Evolutionary conservation across 2,113 vertebrate genomes (phyloP), one percentile per base, ranked within the genome.

Genomic region (Barbus barbus): DNA sequence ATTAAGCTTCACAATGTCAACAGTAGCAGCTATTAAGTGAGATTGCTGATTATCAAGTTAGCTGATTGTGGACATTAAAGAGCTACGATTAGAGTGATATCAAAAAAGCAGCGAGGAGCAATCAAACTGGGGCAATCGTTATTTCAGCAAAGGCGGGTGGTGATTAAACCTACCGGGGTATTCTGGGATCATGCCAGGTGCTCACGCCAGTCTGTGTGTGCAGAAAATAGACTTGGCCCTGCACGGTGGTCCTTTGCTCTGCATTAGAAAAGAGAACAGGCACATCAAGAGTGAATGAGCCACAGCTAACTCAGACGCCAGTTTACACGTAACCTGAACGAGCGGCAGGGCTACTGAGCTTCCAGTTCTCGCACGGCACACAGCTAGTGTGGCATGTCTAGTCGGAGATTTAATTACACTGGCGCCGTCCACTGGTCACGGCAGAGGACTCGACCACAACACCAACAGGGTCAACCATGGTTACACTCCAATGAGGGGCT

Each of bases 201-300:
- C 97, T 99, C 85, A 99, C 97, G 60, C 97, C 97, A 1, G 97
- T 99, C 94, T 99, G 97, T 2, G 97, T 99, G 94, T 99, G 97
- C 90, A 99, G 94, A 92, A 99, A 99, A 90, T 99, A 99, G 87
- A 99, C 97, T 87, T 99, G 97, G 48, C 97, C 97, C 90, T 99
- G 97, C 84, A 98, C 96, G 3, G 97, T 99, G 67, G 97, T 99
- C 90, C 97, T 95, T 91, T 96, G 96, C 85, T 96, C 96, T 96
- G 84, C 11, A 84, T 71, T 71, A 33, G 63, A 76, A 75, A 24
- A 80, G 38, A 85, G 20, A 41, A 83, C 14, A 58, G 22, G 20
- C n/a, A 5, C 33, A 9, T 78, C 46, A 84, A 12, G 71, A 85
- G 20, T 2, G 22, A 51, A 38, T 51, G 36, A 61, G 28, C 44